Conservation (phyloP, 1,140 invertebrate species). For the Thereuonema tuberculata region DNA sequence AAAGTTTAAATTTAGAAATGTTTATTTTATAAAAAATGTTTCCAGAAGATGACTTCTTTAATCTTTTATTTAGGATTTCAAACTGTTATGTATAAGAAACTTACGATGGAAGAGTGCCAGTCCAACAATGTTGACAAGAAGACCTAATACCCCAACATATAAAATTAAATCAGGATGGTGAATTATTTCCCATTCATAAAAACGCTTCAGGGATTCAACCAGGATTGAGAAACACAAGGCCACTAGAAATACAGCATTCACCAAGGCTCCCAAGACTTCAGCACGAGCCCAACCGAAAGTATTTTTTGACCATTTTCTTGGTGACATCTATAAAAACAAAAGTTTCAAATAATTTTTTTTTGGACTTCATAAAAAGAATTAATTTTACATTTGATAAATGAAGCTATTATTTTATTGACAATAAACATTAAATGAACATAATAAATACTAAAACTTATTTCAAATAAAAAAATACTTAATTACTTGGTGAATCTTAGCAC, state of each 20-base stretch:
- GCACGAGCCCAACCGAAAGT: slow-evolving; percentile 89
- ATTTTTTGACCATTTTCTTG: slow-evolving; percentile 89
- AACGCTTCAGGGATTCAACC: slow-evolving; percentile 75
- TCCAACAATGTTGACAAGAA: slow-evolving; percentile 70
- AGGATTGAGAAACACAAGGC: slow-evolving; percentile 85
- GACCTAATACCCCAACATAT: slow-evolving; percentile 57
- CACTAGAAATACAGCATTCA: slow-evolving; percentile 85
- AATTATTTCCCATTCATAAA: slow-evolving; percentile 69
- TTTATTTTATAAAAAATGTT: too few relatives aligned
- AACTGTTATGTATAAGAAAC: too few relatives aligned
- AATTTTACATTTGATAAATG: too few relatives aligned
- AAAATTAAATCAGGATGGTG: slow-evolving; percentile 61
- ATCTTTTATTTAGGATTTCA: too few relatives aligned
- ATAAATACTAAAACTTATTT: too few relatives aligned
- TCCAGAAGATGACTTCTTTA: too few relatives aligned
- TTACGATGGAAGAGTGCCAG: slow-evolving; percentile 68
- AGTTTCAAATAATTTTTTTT: not conserved
- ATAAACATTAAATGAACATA: too few relatives aligned
- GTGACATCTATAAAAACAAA: slow-evolving; percentile 59
- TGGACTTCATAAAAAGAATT: too few relatives aligned
- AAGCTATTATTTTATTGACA: too few relatives aligned
- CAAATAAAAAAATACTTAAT: too few relatives aligned
- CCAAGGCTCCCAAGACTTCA: slow-evolving; percentile 81
- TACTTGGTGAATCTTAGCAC: too few relatives aligned
- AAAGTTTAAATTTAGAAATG: too few relatives aligned